Conservation (phyloP, 2,888 invertebrate genomes). For the Orthosia gothica region DNA sequence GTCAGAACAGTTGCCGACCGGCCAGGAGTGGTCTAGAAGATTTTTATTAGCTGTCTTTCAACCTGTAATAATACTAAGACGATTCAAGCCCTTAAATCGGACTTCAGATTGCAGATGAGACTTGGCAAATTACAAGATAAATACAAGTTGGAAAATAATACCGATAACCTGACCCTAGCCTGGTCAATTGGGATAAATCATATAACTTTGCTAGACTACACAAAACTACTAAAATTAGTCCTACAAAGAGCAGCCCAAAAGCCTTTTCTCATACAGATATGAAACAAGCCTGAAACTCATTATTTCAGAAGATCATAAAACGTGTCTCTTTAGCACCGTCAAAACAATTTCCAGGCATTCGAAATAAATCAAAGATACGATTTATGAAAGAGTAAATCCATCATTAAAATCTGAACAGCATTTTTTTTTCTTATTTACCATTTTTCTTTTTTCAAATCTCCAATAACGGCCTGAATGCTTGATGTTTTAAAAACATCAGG, state of each 20-base stretch:
- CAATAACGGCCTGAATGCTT: too few species aligned
- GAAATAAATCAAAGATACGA: too few species aligned
- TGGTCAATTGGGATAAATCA: neutral
- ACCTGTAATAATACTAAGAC: neutral
- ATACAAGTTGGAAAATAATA: neutral
- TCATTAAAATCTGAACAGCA: too few species aligned
- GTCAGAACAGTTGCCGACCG: conserved; percentile 20
- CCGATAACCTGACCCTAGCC: neutral
- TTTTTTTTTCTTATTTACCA: too few species aligned
- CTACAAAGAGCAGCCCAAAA: too few species aligned
- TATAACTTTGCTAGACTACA: neutral
- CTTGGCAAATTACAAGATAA: too few species aligned
- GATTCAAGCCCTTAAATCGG: neutral
- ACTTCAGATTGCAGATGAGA: neutral
- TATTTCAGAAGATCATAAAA: neutral
- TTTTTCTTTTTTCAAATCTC: too few species aligned
- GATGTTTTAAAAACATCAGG: too few species aligned
- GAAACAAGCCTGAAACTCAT: neutral
- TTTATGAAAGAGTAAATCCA: too few species aligned
- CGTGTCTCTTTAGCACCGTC: too few species aligned
- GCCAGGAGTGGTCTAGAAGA: neutral
- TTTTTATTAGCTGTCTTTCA: neutral
- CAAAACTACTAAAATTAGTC: neutral
- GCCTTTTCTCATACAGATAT: neutral
- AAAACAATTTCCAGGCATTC: too few species aligned